Percentiles rank a stretch among this genome's conserved stretches.
phyloP scores from a whole-genome alignment of 2,888 invertebrate genomes.

The Callimorpha dominula region DNA sequence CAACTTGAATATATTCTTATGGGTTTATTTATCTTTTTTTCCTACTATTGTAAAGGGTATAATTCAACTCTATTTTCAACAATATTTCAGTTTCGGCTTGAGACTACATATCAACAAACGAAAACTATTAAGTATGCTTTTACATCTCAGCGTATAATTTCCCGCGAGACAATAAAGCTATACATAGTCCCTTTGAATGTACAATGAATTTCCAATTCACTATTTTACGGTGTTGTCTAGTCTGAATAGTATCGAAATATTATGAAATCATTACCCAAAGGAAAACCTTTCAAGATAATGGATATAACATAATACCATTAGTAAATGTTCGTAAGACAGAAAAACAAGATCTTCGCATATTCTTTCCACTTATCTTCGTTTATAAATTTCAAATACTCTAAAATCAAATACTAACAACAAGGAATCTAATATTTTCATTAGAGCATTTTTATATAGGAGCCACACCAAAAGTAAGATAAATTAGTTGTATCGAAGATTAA shows the following conservation, averaged over 20 bases:
- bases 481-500: background rate
- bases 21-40: background rate
- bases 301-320: conserved; percentile 14
- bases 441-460: background rate
- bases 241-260: conserved; percentile 41
- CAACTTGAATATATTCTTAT: too few species aligned
- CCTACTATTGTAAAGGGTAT: background rate
- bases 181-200: conserved; percentile 42
- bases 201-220: conserved; percentile 40
- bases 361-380: background rate
- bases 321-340: background rate
- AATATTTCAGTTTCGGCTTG: conserved; percentile 38
- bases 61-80: conserved; percentile 23
- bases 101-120: conserved; percentile 44
- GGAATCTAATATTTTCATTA: background rate
- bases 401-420: background rate
- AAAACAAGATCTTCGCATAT: background rate
- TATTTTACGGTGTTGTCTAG: conserved; percentile 41
- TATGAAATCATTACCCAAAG: conserved; percentile 52
- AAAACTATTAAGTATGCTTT: conserved; percentile 50
- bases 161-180: conserved; percentile 62
- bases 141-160: conserved; percentile 66
- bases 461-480: background rate
- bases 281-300: conserved; percentile 39
- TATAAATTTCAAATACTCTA: background rate